phyloP scores from a whole-genome alignment of 2,113 vertebrate species.

The Psephotus haematonotus region DNA sequence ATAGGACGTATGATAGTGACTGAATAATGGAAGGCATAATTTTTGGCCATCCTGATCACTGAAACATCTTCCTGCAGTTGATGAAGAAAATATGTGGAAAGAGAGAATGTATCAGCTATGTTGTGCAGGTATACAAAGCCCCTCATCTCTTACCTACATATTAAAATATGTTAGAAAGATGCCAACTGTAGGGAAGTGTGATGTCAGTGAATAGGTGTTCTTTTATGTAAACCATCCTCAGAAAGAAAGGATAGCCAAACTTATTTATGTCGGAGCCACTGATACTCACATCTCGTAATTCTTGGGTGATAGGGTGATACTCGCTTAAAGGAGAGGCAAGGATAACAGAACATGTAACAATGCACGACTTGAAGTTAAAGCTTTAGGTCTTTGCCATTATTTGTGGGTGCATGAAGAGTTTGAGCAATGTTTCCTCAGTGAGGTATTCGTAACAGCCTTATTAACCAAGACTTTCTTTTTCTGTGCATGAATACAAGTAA shows the following conservation, averaged over 20 bases:
- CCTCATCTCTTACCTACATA: fast-evolving
- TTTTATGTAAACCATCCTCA: neutral
- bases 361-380: neutral
- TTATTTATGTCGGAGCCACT: neutral
- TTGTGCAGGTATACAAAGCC: neutral
- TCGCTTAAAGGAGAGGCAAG: neutral
- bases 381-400: neutral
- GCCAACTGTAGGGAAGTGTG: neutral
- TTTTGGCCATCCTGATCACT: neutral
- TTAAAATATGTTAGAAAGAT: neutral
- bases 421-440: neutral
- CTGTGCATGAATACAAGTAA: neutral
- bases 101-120: neutral
- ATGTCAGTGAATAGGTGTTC: neutral
- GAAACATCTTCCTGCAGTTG: neutral
- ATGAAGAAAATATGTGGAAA: neutral
- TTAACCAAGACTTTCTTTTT: neutral
- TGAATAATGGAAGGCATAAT: neutral
- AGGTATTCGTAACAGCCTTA: neutral
- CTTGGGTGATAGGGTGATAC: neutral
- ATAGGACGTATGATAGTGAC: neutral
- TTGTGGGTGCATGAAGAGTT: neutral
- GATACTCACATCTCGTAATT: neutral
- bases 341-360: neutral
- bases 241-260: neutral